phyloP scores from a whole-genome alignment of 2,888 invertebrate species.

The Nycteola revayana region DNA sequence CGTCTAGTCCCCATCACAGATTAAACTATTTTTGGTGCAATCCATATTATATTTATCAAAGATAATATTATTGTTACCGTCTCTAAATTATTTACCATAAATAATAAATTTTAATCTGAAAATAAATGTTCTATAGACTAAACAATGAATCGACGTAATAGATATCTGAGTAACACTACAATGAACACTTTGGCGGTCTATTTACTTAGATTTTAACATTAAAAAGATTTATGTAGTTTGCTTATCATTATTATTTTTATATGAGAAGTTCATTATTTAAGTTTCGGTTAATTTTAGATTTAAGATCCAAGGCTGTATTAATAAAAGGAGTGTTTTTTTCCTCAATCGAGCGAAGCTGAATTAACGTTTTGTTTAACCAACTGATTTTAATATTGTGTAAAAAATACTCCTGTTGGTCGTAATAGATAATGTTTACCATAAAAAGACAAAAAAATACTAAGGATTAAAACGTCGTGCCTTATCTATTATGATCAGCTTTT shows the following conservation, averaged over 20 bases:
- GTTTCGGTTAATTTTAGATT: conserved; percentile 71
- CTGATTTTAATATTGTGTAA: conserved; percentile 53
- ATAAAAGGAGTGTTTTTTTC: conserved; percentile 68
- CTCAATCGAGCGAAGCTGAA: conserved; percentile 48
- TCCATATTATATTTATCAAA: conserved; percentile 24
- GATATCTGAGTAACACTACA: conserved; percentile 37
- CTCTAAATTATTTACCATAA: conserved; percentile 16
- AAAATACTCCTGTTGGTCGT: conserved; percentile 63
- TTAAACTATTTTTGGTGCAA: conserved; percentile 36
- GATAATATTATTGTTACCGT: conserved; percentile 20
- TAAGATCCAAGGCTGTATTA: conserved; percentile 82
- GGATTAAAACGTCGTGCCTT: conserved; percentile 35
- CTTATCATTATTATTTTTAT: conserved; percentile 75
- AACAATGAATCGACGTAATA: conserved; percentile 27
- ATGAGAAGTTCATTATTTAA: conserved; percentile 77
- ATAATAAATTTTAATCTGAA: conserved; percentile 17
- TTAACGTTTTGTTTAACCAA: conserved; percentile 45
- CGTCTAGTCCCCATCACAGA: conserved; percentile 40
- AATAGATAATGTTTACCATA: conserved; percentile 48
- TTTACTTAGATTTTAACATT: conserved; percentile 69
- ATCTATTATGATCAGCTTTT: conserved; percentile 56
- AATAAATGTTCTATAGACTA: conserved; percentile 32
- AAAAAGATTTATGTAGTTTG: conserved; percentile 57
- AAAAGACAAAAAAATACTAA: conserved; percentile 42
- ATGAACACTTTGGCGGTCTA: conserved; percentile 71